Conservation (phyloP, 2,113 vertebrate species). For the Oryzias melastigma region DNA sequence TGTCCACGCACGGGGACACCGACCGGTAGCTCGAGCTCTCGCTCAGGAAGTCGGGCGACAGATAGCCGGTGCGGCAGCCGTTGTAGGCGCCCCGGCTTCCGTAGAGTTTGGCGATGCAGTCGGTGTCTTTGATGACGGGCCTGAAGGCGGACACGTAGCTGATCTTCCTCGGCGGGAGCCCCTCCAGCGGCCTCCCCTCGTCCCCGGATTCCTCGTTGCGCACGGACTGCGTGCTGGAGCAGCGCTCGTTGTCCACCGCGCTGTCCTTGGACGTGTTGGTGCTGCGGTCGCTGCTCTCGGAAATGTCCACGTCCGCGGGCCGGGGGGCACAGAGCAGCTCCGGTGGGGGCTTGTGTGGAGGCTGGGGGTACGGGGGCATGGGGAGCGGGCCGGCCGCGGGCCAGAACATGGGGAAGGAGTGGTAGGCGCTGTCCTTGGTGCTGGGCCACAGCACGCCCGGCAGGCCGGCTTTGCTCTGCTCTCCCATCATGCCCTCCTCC, state of each 20-base stretch:
- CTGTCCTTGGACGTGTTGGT: slow-evolving; percentile 82
- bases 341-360: slow-evolving; percentile 79
- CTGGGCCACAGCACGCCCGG: slow-evolving; percentile 78
- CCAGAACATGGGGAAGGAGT: slow-evolving; percentile 93
- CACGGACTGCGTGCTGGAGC: slow-evolving; percentile 82
- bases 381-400: slow-evolving; percentile 85
- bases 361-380: slow-evolving; percentile 84
- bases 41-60: slow-evolving; percentile 91
- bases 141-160: slow-evolving; percentile 95
- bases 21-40: slow-evolving; percentile 94
- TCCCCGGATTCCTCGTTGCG: slow-evolving; percentile 83
- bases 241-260: slow-evolving; percentile 78
- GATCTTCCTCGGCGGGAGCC: slow-evolving; percentile 81
- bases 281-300: slow-evolving; percentile 79
- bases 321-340: slow-evolving; percentile 80
- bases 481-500: slow-evolving; percentile 78
- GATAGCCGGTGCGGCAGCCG: slow-evolving; percentile 79
- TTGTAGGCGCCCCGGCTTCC: slow-evolving; percentile 82
- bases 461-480: slow-evolving; percentile 72
- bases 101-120: slow-evolving; percentile 94
- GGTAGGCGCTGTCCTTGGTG: slow-evolving; percentile 84
- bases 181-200: slow-evolving; percentile 80
- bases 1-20: slow-evolving; percentile 88
- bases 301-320: slow-evolving; percentile 70
- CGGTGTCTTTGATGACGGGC: slow-evolving; percentile 91